Base-by-base conservation (phyloP, 2,888 invertebrate species). In the Aproaerema taeniolella region DNA sequence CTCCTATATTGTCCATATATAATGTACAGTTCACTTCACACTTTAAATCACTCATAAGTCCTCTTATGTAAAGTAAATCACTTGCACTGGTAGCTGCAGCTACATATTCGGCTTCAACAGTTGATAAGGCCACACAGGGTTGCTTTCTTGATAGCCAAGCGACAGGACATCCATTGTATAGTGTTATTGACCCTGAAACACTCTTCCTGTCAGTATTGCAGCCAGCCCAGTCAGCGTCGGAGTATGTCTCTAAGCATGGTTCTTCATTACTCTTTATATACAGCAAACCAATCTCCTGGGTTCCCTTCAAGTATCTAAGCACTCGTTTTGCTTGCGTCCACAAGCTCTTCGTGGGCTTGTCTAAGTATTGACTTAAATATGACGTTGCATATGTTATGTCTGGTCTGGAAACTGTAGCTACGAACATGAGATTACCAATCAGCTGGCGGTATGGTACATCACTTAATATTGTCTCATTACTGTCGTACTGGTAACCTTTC, bases 31-130 rank as follows among this genome's bases (percentile, higher is more conserved):
- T 7, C 12, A 17, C 10, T 10, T 33, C 20, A 33, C 32, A 20
- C 5, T 33, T 9, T 2, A 37, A 17, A 13, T 37, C 29, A 37
- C 37, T 30, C 12, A 13, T 30, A 4, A 37, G 30, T 30, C 29
- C 20, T 30, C 30, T 29, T 10, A 30, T 9, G 9, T 37, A 37
- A 3, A 37, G 13, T 9, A 37, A n/a, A 9, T 37, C 37, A 37
- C 30, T 30, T 4, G 30, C 17, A 30, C 37, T 37, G 1, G 37
- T 17, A 14, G 38, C 33, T 14, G 20, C 38, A 1, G 33, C 33
- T 7, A 33, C 16, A 34, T 38, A 42, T 9, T 42, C 41, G 1
- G 41, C 41, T 30, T 42, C 41, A 9, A 38, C 38, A n/a, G 42
- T 42, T 2, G 38, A 38, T 4, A 42, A 9, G n/a, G 38, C 34